These are phyloP conservation scores for Menura novaehollandiae DNA, from an alignment of 2,113 vertebrate genomes.

Conservation along the genomic window DNA sequence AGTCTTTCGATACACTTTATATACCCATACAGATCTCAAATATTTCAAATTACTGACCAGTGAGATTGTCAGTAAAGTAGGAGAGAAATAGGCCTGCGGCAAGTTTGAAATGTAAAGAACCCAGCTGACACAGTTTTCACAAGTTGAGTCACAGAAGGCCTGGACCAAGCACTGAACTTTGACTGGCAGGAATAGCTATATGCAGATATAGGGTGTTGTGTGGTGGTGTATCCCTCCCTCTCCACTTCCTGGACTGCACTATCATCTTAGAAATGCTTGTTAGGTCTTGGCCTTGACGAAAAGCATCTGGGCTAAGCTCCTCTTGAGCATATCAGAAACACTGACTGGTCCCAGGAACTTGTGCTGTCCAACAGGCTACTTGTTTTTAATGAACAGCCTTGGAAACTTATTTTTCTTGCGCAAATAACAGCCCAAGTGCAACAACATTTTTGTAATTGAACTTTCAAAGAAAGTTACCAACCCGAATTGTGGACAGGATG, in stretches of 20 bases:
- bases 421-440: not conserved
- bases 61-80: not conserved
- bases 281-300: not conserved
- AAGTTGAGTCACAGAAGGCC: not conserved
- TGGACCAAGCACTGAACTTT: not conserved
- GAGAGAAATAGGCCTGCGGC: not conserved
- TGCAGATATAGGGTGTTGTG: not conserved
- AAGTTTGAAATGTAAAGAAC: not conserved
- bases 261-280: not conserved
- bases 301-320: not conserved
- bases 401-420: not conserved
- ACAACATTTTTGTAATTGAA: not conserved
- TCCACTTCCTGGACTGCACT: not conserved
- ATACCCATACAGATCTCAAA: not conserved
- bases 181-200: not conserved
- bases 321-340: not conserved
- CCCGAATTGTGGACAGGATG: not conserved
- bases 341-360: not conserved
- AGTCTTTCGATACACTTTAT: not conserved
- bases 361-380: not conserved
- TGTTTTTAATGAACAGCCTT: not conserved
- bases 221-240: not conserved
- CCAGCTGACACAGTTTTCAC: not conserved
- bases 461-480: not conserved
- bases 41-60: not conserved